Evolutionary conservation across 2,888 invertebrate genomes (phyloP).

Genomic region (Hemicrepidius hirtus): DNA sequence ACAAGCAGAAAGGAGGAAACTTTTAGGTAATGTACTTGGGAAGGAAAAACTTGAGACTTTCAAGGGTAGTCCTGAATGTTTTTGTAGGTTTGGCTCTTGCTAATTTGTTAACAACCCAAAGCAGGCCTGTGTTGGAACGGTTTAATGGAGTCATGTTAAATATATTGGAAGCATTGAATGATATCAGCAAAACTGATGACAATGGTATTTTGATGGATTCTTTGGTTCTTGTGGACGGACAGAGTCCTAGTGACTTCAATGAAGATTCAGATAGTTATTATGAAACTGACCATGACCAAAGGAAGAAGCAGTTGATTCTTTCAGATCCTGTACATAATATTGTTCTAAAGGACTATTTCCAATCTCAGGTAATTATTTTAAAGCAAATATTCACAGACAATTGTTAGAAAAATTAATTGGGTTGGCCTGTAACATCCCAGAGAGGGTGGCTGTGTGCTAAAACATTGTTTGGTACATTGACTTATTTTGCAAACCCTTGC

Average conservation of each 20-base stretch:
- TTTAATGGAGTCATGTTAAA: constrained; percentile 84
- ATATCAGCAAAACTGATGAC: constrained; percentile 84
- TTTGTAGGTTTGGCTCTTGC: constrained; percentile 78
- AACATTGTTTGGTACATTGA: no score
- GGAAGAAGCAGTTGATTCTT: constrained; percentile 80
- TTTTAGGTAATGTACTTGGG: constrained; percentile 75
- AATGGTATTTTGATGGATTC: constrained; percentile 72
- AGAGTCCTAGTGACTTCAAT: constrained; percentile 72
- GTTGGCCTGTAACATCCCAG: no score
- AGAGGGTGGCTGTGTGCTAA: no score
- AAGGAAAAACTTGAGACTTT: no score
- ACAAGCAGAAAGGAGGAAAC: constrained; percentile 87
- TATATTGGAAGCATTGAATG: constrained; percentile 86
- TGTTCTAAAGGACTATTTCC: constrained; percentile 82
- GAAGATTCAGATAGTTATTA: constrained; percentile 77
- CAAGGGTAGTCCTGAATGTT: no score
- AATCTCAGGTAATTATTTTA: constrained; percentile 77
- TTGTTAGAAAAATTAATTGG: no score
- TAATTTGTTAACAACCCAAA: constrained; percentile 81
- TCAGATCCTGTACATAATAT: constrained; percentile 88
- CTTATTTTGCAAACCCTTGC: no score
- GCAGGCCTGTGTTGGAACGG: constrained; percentile 80
- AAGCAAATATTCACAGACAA: no score
- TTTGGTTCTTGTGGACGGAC: constrained; percentile 67
- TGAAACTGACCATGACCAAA: constrained; percentile 84